Evolutionary conservation across 1,140 invertebrate genomes (phyloP).

Genomic region (Pteromalus puparum): DNA sequence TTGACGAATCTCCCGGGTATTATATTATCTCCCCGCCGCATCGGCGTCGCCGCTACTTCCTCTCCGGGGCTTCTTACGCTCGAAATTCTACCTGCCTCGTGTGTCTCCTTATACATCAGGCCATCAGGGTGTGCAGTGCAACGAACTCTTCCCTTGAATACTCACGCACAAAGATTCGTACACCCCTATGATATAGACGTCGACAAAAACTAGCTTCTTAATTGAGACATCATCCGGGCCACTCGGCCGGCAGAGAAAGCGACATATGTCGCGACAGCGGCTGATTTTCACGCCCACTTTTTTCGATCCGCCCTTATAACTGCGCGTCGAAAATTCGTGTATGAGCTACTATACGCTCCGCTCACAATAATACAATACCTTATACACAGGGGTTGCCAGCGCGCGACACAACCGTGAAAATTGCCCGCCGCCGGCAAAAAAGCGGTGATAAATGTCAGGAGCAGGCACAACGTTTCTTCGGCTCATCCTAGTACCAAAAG

Average conservation of each 20-base stretch:
- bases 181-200: neutral
- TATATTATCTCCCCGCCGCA: neutral
- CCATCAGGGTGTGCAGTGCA: too few species aligned
- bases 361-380: neutral
- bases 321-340: neutral
- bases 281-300: neutral
- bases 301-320: neutral
- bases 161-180: neutral
- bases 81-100: neutral
- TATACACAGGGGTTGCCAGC: neutral
- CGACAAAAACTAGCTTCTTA: constrained; percentile 1
- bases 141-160: neutral
- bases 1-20: neutral
- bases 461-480: neutral
- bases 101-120: too few species aligned
- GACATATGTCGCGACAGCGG: neutral
- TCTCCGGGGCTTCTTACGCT: neutral
- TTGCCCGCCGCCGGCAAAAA: neutral
- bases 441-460: neutral
- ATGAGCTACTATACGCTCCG: neutral
- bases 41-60: neutral
- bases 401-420: neutral
- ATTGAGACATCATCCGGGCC: neutral
- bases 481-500: neutral
- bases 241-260: neutral